These are phyloP conservation scores for Odocoileus virginianus DNA, from an alignment of 2,113 vertebrate species.

Conservation along the genomic window DNA sequence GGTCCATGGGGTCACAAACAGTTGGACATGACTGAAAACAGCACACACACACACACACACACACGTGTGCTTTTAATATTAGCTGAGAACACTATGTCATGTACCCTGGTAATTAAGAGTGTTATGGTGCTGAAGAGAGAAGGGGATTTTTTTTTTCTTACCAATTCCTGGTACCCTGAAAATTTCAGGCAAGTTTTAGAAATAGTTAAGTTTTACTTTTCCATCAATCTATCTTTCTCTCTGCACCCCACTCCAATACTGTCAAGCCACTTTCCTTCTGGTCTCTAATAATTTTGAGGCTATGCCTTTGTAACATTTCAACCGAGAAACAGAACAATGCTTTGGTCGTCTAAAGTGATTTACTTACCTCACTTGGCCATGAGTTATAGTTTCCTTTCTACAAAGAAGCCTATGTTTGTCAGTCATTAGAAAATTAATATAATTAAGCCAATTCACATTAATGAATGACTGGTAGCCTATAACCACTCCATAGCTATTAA, in stretches of 20 bases:
- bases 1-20: background rate
- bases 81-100: background rate
- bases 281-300: background rate
- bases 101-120: background rate
- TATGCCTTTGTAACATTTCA: background rate
- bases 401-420: conserved; percentile 34
- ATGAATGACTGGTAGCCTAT: background rate
- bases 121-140: background rate
- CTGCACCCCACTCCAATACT: background rate
- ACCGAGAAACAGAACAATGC: background rate
- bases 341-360: background rate
- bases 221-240: background rate
- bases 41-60: background rate
- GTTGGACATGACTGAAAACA: background rate
- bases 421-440: conserved; percentile 42
- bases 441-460: conserved; percentile 38
- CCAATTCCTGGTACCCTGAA: background rate
- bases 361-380: background rate
- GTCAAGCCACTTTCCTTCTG: background rate
- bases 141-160: background rate
- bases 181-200: background rate
- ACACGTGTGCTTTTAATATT: background rate
- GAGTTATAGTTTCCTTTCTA: background rate
- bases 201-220: conserved; percentile 6
- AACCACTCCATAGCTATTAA: background rate